Percentiles rank a stretch among this genome's conserved stretches.
Conservation (phyloP, 2,888 invertebrate genomes). For the Megastigmus dorsalis region DNA sequence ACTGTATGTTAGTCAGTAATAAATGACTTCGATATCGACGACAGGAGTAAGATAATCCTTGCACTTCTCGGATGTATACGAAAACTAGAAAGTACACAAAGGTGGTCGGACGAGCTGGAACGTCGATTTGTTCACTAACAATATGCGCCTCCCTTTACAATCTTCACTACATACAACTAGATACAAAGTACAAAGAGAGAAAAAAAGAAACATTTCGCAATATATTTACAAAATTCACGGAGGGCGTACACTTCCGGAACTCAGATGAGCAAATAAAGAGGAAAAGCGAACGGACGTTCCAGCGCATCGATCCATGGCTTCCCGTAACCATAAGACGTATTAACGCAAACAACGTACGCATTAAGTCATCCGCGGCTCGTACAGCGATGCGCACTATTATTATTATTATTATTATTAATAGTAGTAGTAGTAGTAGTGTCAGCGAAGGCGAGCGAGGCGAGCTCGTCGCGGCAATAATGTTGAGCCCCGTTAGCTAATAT, state of each 20-base stretch:
- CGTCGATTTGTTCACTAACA: background rate
- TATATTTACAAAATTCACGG: conserved; percentile 38
- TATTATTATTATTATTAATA: conserved; percentile 30
- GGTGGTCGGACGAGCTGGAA: background rate
- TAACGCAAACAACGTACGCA: too few species aligned
- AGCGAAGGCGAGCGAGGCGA: conserved; percentile 5
- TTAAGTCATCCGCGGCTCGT: conserved; percentile 34
- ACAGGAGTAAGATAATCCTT: too few species aligned
- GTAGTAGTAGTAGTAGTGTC: conserved; percentile 22
- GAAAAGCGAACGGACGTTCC: background rate
- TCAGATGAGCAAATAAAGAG: background rate
- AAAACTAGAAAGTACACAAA: too few species aligned
- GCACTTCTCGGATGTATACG: too few species aligned
- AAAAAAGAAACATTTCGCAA: conserved; percentile 16
- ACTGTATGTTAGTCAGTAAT: background rate
- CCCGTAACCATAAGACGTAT: background rate
- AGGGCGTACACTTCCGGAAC: background rate
- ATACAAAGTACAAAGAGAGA: background rate
- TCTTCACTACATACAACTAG: background rate
- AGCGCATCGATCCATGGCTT: background rate
- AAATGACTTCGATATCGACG: conserved; percentile 13
- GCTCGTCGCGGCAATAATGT: conserved; percentile 29
- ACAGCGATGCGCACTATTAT: conserved; percentile 42
- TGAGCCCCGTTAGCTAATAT: background rate
- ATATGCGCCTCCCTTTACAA: background rate